Evolutionary conservation across 2,113 vertebrate species (phyloP), one percentile per base, ranked within the genome.

Genomic region (Xiphophorus couchianus): DNA sequence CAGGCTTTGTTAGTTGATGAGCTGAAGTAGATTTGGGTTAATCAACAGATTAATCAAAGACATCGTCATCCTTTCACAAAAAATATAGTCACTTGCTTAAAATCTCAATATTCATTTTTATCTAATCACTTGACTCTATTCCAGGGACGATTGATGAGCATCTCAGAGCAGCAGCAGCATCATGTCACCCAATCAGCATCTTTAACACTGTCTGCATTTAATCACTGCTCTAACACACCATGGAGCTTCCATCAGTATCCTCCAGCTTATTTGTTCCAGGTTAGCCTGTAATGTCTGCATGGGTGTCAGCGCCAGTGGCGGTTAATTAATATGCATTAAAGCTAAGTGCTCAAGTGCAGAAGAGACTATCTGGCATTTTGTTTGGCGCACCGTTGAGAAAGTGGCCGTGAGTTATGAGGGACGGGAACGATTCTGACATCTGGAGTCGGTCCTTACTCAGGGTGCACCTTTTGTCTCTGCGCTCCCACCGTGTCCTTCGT

Each of bases 351-450:
- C 77, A 86, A 86, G 84, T 87, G 87, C 74, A 64, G 80, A 83
- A 61, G 81, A 78, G 39, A 62, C 69, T 73, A 44, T 31, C 74
- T 77, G 83, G 75, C 73, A 48, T 83, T 81, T 77, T 86, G 75
- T 11, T 33, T 29, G 68, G 68, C 73, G 78, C 44, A 0, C 70
- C 2, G 62, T 39, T 42, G 78, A 72, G 82, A 82, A 89, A 88
- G 75, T 79, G 83, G 30, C 60, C 5, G 62, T 93, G 91, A 92
- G 75, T 82, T 91, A 94, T 93, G 90, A 91, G 71, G 77, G 81
- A 63, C 54, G 1, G 81, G 77, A 82, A 64, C 12, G 22, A 76
- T 86, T 78, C 74, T 84, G 88, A 89, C 89, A 90, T 70, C 75
- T 73, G 39, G 69, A 85, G 77, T 89, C 84, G 69, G 84, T 74